Conservation (phyloP, 2,113 vertebrate genomes). For the Carlito syrichta region DNA sequence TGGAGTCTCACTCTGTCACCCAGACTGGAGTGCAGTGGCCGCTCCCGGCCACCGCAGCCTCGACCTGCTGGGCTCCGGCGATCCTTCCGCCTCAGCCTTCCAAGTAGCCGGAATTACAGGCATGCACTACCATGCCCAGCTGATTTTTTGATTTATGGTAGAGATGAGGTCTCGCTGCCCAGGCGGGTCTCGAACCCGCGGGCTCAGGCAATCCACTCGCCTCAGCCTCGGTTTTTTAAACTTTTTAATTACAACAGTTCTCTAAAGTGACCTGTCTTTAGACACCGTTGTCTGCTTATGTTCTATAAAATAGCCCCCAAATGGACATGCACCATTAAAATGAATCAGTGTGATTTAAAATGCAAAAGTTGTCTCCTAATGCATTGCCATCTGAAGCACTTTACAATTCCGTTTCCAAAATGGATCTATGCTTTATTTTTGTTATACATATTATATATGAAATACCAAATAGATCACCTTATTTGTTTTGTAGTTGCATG, state of each 20-base stretch:
- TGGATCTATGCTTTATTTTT: neutral
- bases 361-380: neutral
- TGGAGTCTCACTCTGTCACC: too few species aligned
- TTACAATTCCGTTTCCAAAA: neutral
- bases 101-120: too few species aligned
- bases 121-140: too few species aligned
- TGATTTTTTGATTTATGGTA: too few species aligned
- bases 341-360: neutral
- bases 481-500: neutral
- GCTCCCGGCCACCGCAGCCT: too few species aligned
- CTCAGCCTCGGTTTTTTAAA: too few species aligned
- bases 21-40: too few species aligned
- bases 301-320: accelerated
- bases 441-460: neutral
- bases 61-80: too few species aligned
- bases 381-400: neutral
- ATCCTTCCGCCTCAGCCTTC: too few species aligned
- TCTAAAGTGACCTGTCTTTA: neutral
- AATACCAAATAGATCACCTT: neutral
- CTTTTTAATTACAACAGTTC: neutral
- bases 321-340: neutral
- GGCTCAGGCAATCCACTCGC: too few species aligned
- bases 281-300: neutral
- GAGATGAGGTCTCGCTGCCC: too few species aligned
- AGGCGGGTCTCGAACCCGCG: too few species aligned